Base-by-base conservation (phyloP, 2,797 vertebrate genomes). In the Typhlichthys eigenmanni region DNA sequence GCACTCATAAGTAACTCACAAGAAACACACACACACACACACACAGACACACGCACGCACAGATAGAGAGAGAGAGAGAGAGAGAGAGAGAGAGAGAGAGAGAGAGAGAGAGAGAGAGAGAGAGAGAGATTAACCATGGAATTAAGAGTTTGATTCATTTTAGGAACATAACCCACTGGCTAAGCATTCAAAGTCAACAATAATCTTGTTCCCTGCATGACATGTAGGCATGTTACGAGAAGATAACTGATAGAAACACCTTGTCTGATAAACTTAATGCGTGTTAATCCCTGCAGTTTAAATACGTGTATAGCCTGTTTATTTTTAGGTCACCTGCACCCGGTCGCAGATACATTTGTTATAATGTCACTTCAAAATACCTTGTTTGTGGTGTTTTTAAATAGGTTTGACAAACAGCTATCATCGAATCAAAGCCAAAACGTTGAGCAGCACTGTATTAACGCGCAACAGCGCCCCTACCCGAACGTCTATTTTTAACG, bases 381-480 rank as follows among this genome's bases (percentile, higher is more conserved):
- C 38, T 43, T 43, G 7, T 43, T 43, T 43, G 8, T 43, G 8
- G 38, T 43, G 38, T 34, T 13, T 38, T 29, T 32, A 13, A 43
- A 43, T 32, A 6, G 38, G n/a, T 38, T 34, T n/a, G 9, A n/a
- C 53, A 55, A 29, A 13, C n/a, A 55, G 24, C 14, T 55, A 13
- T 10, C 38, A 38, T 16, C 29, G 13, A 9, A 34, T 29, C n/a
- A n/a, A 34, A 34, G 52, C 52, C 10, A 54, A 8, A 43, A 43
- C 5, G 32, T 45, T 16, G 24, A 5, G 16, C 8, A n/a, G 7
- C 13, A 45, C 1, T 55, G 45, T 29, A 29, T 73, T 54, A 68
- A 70, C 70, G 70, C 69, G 55, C 84, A 89, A 87, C 72, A 87
- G 87, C 67, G 78, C 82, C 87, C 59, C 86, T 80, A 19, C 69